Evolutionary conservation across 2,888 invertebrate genomes (phyloP).

Genomic region (Lumbricus terrestris): DNA sequence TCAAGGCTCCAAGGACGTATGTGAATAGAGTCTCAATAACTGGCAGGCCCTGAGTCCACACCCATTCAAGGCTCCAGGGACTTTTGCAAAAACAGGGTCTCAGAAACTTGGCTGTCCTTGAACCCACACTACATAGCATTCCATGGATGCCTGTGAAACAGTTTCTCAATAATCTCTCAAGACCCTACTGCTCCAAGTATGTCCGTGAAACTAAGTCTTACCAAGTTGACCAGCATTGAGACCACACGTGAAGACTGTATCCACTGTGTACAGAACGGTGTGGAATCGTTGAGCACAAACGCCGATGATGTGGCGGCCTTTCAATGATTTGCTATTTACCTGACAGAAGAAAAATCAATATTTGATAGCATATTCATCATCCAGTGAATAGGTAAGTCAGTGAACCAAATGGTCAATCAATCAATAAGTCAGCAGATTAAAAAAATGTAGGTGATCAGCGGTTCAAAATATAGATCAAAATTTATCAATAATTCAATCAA

Average conservation of each 20-base stretch:
- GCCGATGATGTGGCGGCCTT: conserved; percentile 58
- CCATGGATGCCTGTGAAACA: too few species aligned
- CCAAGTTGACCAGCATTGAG: conserved; percentile 78
- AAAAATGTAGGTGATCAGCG: background rate
- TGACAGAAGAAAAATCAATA: conserved; percentile 20
- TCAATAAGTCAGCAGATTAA: background rate
- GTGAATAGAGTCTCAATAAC: too few species aligned
- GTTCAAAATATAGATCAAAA: background rate
- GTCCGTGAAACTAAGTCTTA: conserved; percentile 29
- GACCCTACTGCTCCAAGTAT: background rate
- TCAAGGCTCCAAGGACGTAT: too few species aligned
- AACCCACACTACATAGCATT: too few species aligned
- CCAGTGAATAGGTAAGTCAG: background rate
- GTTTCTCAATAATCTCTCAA: too few species aligned
- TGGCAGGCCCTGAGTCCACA: too few species aligned
- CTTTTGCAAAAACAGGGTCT: too few species aligned
- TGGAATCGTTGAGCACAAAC: conserved; percentile 73
- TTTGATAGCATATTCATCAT: background rate
- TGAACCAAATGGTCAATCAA: background rate
- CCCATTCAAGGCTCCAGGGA: too few species aligned
- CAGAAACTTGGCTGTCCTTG: too few species aligned
- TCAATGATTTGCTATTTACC: conserved; percentile 45
- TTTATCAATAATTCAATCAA: background rate
- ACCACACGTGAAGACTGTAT: conserved; percentile 76
- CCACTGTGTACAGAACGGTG: conserved; percentile 68